Percentiles rank a stretch among this genome's conserved stretches.
Evolutionary conservation across 2,113 vertebrate genomes (phyloP).

Genomic region (Bambusicola thoracicus): DNA sequence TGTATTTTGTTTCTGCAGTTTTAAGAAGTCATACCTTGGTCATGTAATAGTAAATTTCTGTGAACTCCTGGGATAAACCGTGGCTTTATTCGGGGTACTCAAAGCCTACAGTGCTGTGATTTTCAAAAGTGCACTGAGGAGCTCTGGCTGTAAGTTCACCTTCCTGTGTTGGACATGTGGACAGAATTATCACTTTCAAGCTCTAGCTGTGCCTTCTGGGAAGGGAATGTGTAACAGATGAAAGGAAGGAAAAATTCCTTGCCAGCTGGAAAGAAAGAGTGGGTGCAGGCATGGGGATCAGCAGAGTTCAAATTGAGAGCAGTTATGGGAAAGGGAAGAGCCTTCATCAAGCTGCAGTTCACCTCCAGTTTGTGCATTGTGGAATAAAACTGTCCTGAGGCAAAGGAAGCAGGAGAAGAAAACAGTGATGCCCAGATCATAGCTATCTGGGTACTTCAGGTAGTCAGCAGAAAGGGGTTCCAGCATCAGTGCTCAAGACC

Average conservation of each 20-base stretch:
- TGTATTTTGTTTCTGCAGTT: conserved; percentile 12
- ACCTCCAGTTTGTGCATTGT: neutral
- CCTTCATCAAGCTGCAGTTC: neutral
- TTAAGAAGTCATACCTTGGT: neutral
- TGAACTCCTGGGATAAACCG: neutral
- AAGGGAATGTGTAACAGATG: neutral
- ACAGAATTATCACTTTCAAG: conserved; percentile 3
- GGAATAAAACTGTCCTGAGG: neutral
- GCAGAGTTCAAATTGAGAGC: neutral
- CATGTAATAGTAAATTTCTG: neutral
- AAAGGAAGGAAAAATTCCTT: conserved; percentile 7
- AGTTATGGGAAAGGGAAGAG: neutral
- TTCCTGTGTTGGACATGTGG: neutral
- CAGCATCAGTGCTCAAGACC: rapidly evolving
- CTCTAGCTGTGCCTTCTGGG: neutral
- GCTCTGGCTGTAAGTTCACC: neutral
- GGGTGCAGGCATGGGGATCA: neutral
- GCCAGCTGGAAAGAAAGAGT: neutral
- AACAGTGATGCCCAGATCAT: rapidly evolving
- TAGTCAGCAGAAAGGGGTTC: neutral
- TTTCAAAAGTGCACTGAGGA: neutral
- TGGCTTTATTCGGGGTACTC: neutral
- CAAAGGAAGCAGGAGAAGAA: neutral
- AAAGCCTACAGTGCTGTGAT: neutral
- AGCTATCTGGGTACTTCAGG: neutral